These are phyloP conservation scores for Psix sp. DNA, from an alignment of 1,140 invertebrate species.

Conservation along the genomic window DNA sequence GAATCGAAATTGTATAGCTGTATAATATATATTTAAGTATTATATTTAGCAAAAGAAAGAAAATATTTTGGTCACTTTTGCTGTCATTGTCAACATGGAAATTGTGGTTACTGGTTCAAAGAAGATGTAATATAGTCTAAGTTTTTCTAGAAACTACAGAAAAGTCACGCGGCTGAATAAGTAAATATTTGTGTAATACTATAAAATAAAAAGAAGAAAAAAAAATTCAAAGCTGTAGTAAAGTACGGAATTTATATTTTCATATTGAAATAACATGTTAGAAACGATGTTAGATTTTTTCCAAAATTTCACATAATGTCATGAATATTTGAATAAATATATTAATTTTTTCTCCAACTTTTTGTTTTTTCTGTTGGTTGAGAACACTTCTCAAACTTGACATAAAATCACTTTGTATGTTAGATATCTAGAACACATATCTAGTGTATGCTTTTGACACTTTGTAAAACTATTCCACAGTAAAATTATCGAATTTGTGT, in stretches of 20 bases:
- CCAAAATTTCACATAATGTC: too few relatives aligned
- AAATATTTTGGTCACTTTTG: slow-evolving; percentile 13
- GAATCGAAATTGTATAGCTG: too few relatives aligned
- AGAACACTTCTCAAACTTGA: too few relatives aligned
- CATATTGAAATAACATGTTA: background rate
- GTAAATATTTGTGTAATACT: slow-evolving; percentile 35
- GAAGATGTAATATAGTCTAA: slow-evolving; percentile 29
- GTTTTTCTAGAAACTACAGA: slow-evolving; percentile 13
- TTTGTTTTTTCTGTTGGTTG: too few relatives aligned
- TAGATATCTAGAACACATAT: slow-evolving; percentile 2
- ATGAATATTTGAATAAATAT: too few relatives aligned
- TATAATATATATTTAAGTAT: too few relatives aligned
- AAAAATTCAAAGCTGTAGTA: slow-evolving; percentile 16
- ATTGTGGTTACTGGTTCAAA: slow-evolving; percentile 35
- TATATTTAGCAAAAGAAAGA: too few relatives aligned
- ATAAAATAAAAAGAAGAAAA: slow-evolving; percentile 16
- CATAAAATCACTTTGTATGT: too few relatives aligned
- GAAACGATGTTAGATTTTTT: slow-evolving; percentile 14
- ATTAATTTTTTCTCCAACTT: too few relatives aligned
- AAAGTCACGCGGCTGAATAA: slow-evolving; percentile 15
- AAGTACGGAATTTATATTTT: slow-evolving; percentile 19
- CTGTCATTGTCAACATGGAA: slow-evolving; percentile 23
- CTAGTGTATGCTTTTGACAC: slow-evolving; percentile 16
- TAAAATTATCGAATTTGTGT: too few relatives aligned
- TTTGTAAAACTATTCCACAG: slow-evolving; percentile 13